A percentile compares a stretch with the other conserved stretches of the same genome.
Conservation (phyloP, 2,888 invertebrate genomes). For the Ectropis crepuscularia region DNA sequence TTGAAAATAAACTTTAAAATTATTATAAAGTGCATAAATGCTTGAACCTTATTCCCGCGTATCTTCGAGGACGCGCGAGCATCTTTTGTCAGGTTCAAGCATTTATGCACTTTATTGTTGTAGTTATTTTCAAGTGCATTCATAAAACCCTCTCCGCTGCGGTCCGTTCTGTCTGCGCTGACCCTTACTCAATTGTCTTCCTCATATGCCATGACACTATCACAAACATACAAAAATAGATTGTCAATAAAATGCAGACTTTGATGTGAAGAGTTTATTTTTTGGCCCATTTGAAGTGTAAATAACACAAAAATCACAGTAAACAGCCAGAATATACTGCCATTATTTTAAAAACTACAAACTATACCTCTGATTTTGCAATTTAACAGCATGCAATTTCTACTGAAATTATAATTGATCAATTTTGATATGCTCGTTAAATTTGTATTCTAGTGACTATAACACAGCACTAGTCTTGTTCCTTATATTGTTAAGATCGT, state of each 20-base stretch:
- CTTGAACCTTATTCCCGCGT: no score
- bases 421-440: constrained; percentile 36
- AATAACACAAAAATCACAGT: constrained; percentile 58
- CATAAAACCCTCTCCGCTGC: no score
- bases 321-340: constrained; percentile 38
- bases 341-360: constrained; percentile 34
- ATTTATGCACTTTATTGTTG: no score
- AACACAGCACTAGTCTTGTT: constrained; percentile 11
- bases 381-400: constrained; percentile 47
- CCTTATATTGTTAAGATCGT: constrained; percentile 26
- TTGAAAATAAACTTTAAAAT: no score
- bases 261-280: constrained; percentile 82
- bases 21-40: no score
- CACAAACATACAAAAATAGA: no score
- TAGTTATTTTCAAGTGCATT: no score
- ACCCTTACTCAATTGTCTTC: no score
- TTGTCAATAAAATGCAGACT: constrained; percentile 38
- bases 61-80: no score
- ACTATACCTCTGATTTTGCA: constrained; percentile 42
- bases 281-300: constrained; percentile 72
- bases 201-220: no score
- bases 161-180: no score
- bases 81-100: no score
- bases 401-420: constrained; percentile 50
- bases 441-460: constrained; percentile 21